Base-by-base conservation (phyloP, 2,888 invertebrate species). In the Cephus rjabovi region DNA sequence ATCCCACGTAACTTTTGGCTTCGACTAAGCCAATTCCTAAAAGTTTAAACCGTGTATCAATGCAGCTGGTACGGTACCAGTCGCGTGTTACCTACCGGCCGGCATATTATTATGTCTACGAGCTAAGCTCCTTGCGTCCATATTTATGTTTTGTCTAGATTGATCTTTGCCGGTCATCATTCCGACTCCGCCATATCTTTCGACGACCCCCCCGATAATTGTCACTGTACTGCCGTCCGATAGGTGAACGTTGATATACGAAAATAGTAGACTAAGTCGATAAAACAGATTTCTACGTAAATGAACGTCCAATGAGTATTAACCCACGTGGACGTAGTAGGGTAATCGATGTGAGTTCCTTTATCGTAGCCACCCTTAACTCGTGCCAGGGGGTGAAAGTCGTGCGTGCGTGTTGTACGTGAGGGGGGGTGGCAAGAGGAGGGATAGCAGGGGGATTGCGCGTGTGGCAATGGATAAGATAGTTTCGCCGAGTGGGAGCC, bases 31-130 rank as follows among this genome's bases (percentile, higher is more conserved):
- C 87, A 86, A 87, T 87, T 85, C 83, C 87, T 86, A 81, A 87
- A 88, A 88, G 83, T 88, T 88, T 81, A 79, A 79, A 76, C 75
- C 74, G 83, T 82, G 86, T 88, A 87, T 85, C 87, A 86, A 87
- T 89, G 86, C 87, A 89, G 87, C 86, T 90, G 90, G 89, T 90
- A 90, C 90, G 85, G 90, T 90, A 90, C 89, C 89, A 90, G 88
- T 90, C 88, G 90, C 90, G 90, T 89, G 90, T 89, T 90, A 86
- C 87, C 31, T 88, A 83, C 85, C 84, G 82, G 4, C 12, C 12
- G 35, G 83, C 86, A 84, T 86, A 84, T 82, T 82, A 86, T 85
- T 87, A 82, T 82, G 84, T 86, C 85, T 83, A 23, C 23, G 1
- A 56, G 56, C 56, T 56, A 23, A 56, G 23, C 56, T 23, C 23